Percentiles rank a stretch among this genome's conserved stretches.
phyloP scores from a whole-genome alignment of 2,113 vertebrate species.

The Neogale vison region DNA sequence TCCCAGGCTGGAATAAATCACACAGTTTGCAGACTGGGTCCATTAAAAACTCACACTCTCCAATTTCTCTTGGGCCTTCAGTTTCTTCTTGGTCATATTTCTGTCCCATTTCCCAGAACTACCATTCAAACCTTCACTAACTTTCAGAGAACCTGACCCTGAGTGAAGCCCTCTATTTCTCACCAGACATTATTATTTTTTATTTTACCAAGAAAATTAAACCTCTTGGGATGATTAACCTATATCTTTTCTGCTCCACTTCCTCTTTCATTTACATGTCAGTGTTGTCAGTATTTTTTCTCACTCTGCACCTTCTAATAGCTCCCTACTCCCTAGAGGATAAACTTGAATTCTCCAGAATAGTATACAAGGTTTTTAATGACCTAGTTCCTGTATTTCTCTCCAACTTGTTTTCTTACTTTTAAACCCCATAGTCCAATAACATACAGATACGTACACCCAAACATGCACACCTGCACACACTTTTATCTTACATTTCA shows the following conservation, averaged over 20 bases:
- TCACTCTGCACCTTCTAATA: neutral
- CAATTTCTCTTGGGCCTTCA: neutral
- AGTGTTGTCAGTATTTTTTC: neutral
- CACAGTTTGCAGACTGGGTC: neutral
- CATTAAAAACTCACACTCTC: neutral
- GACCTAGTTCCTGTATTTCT: neutral
- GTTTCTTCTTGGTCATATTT: neutral
- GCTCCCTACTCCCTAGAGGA: neutral
- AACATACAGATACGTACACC: neutral
- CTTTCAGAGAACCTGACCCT: neutral
- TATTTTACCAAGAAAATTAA: neutral
- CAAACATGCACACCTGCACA: neutral
- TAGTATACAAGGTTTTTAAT: neutral
- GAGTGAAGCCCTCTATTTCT: neutral
- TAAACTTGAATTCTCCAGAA: neutral
- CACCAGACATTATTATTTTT: neutral
- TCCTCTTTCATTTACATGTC: neutral
- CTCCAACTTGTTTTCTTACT: conserved; percentile 2
- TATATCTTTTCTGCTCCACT: neutral
- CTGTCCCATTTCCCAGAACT: neutral
- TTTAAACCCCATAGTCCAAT: conserved; percentile 11
- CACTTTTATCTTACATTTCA: neutral
- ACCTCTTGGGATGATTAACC: neutral
- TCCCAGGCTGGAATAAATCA: neutral
- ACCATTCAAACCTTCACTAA: neutral